Evolutionary conservation across 2,888 invertebrate species (phyloP).

Genomic region (Orgyia antiqua): DNA sequence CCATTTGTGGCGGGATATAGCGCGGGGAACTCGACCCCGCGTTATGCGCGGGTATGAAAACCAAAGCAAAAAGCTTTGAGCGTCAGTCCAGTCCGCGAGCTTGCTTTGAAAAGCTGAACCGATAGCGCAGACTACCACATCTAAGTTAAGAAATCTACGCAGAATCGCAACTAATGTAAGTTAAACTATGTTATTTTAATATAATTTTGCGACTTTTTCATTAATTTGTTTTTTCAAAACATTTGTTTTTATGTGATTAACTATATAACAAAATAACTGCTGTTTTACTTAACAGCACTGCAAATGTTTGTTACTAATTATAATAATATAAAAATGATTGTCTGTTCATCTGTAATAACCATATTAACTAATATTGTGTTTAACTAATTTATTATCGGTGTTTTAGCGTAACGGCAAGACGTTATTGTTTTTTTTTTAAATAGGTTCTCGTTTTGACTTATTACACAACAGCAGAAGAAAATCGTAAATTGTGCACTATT

Average conservation of each 20-base stretch:
- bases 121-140: neutral
- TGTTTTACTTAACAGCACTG: neutral
- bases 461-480: too few species aligned
- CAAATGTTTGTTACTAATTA: too few species aligned
- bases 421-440: too few species aligned
- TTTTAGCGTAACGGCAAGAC: too few species aligned
- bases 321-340: too few species aligned
- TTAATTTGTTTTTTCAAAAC: neutral
- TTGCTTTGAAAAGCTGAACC: slow-evolving; percentile 3
- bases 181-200: neutral
- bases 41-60: neutral
- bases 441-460: too few species aligned
- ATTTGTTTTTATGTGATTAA: too few species aligned
- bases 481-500: too few species aligned
- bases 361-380: too few species aligned
- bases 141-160: neutral
- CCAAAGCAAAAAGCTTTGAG: slow-evolving; percentile 4
- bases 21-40: slow-evolving; percentile 4
- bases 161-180: slow-evolving; percentile 7
- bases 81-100: slow-evolving; percentile 7
- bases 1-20: slow-evolving; percentile 6
- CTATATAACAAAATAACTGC: neutral
- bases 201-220: neutral
- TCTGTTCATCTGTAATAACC: too few species aligned
- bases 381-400: too few species aligned